Conservation (phyloP, 2,888 invertebrate genomes). For the Imbricaverruca yamaguchii region DNA sequence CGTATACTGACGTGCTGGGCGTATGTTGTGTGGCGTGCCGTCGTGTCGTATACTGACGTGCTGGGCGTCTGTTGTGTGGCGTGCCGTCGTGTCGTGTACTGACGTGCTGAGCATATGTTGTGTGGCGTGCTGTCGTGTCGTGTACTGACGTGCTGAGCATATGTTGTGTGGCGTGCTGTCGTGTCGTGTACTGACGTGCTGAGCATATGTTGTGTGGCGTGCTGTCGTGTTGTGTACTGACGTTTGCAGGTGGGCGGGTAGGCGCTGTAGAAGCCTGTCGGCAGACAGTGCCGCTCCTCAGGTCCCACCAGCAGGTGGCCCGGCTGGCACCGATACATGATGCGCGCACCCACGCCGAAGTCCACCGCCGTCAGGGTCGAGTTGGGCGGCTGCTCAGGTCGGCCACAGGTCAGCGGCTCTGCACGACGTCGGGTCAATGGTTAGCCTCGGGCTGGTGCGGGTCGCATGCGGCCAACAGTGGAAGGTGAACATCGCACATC, state of each 20-base stretch:
- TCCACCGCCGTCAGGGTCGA: slow-evolving; percentile 73
- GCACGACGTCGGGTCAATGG: slow-evolving; percentile 28
- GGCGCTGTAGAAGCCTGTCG: slow-evolving; percentile 87
- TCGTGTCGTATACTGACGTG: no score
- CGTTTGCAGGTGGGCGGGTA: slow-evolving; percentile 90
- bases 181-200: no score
- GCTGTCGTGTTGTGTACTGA: slow-evolving; percentile 45
- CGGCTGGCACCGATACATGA: slow-evolving; percentile 76
- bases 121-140: no score
- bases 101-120: no score
- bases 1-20: no score
- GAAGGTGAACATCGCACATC: background rate
- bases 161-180: no score
- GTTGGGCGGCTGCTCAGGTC: slow-evolving; percentile 87
- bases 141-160: no score
- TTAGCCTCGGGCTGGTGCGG: background rate
- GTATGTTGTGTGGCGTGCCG: no score
- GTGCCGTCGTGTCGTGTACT: no score
- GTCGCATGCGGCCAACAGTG: background rate
- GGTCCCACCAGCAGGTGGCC: slow-evolving; percentile 84
- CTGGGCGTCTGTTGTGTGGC: no score
- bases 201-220: no score
- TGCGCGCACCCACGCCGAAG: slow-evolving; percentile 70
- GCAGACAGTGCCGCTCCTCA: slow-evolving; percentile 68
- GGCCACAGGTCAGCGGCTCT: slow-evolving; percentile 84